Conservation (phyloP, 2,888 invertebrate genomes). For the Metacarcinus magister region DNA sequence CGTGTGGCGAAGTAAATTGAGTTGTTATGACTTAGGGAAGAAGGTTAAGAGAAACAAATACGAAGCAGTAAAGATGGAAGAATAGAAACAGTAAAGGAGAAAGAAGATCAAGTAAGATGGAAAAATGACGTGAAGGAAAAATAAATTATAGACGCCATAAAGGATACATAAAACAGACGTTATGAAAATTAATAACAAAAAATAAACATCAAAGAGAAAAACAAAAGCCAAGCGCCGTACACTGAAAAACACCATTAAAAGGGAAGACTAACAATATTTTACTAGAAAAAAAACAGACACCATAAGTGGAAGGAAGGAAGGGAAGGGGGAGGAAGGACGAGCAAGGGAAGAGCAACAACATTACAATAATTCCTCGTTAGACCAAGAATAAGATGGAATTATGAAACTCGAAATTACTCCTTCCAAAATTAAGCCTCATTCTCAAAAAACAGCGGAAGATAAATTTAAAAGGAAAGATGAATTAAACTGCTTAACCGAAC, state of each 20-base stretch:
- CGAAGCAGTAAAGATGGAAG: neutral
- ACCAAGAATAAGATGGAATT: neutral
- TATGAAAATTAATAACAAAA: neutral
- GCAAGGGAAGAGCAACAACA: neutral
- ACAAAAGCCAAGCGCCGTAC: neutral
- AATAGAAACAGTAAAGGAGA: neutral
- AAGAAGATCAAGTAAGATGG: neutral
- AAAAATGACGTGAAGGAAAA: neutral
- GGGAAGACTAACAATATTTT: too few relatives aligned
- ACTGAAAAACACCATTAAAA: too few relatives aligned
- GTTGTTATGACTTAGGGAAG: neutral
- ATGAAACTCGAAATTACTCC: neutral
- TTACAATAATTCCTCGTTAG: slow-evolving; percentile 18
- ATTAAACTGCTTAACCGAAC: neutral
- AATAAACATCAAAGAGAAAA: too few relatives aligned
- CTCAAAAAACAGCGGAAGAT: neutral
- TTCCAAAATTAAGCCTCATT: neutral
- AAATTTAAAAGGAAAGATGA: neutral
- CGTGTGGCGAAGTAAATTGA: neutral
- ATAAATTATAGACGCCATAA: neutral
- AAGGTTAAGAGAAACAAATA: neutral
- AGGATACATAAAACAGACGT: too few relatives aligned
- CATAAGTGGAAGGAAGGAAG: neutral
- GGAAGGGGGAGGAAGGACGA: too few relatives aligned
- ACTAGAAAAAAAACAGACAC: neutral